Conservation (phyloP, 2,797 vertebrate genomes). For the Pseudochirops cupreus region DNA sequence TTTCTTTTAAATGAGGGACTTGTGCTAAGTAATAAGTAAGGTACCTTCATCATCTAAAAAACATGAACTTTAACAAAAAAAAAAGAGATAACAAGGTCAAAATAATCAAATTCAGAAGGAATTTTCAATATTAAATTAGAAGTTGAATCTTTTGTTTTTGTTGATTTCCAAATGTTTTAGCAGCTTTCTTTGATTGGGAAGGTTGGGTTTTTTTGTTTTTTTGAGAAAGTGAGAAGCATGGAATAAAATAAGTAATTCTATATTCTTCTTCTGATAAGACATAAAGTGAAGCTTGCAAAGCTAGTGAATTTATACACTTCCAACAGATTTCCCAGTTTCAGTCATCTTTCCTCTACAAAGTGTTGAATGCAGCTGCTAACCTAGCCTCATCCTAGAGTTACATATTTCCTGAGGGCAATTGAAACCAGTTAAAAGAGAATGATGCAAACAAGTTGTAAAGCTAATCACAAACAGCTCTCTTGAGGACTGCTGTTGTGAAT, state of each 20-base stretch:
- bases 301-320: constrained; percentile 25
- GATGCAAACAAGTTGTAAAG: background rate
- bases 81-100: constrained; percentile 27
- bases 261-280: background rate
- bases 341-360: constrained; percentile 45
- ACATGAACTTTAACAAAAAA: background rate
- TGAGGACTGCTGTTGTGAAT: too few species aligned
- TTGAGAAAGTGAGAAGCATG: background rate
- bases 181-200: constrained; percentile 8
- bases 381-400: background rate
- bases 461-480: too few species aligned
- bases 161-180: constrained; percentile 5
- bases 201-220: background rate
- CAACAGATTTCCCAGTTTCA: constrained; percentile 27
- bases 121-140: constrained; percentile 37
- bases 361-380: background rate
- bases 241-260: background rate
- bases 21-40: background rate
- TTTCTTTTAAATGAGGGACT: constrained; percentile 33
- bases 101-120: constrained; percentile 24
- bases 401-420: background rate
- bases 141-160: background rate
- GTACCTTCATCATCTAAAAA: constrained; percentile 32
- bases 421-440: background rate
- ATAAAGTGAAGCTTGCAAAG: background rate